Evolutionary conservation across 2,888 invertebrate species (phyloP).

Genomic region (Hecatera dysodea): DNA sequence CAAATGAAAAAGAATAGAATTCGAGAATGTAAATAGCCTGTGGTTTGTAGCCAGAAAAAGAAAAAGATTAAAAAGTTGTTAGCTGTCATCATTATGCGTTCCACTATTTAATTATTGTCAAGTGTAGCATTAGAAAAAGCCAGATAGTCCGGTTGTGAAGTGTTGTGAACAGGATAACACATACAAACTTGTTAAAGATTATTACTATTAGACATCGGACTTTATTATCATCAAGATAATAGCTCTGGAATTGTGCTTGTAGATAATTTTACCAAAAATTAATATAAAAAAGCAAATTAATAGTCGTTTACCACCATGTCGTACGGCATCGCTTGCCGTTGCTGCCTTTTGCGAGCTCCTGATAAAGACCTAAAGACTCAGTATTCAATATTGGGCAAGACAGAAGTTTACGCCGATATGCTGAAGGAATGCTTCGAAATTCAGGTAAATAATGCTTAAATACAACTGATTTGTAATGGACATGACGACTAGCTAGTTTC

Average conservation of each 20-base stretch:
- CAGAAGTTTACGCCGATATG: conserved; percentile 84
- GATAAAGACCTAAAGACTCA: conserved; percentile 80
- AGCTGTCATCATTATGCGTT: conserved; percentile 40
- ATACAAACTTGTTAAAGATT: neutral
- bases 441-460: conserved; percentile 74
- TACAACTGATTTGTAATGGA: neutral
- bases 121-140: neutral
- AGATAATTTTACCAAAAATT: conserved; percentile 14
- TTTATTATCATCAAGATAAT: conserved; percentile 42
- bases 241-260: neutral
- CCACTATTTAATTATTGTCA: fast-evolving
- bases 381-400: conserved; percentile 76
- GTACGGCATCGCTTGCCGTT: conserved; percentile 74
- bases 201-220: neutral
- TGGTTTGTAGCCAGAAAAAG: neutral
- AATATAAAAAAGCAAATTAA: neutral
- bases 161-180: neutral
- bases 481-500: neutral
- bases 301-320: conserved; percentile 68
- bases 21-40: conserved; percentile 5
- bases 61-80: conserved; percentile 11
- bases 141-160: fast-evolving
- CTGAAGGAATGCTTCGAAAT: conserved; percentile 87
- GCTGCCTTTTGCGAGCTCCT: conserved; percentile 82
- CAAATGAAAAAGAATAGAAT: neutral